Conservation (phyloP, 2,797 vertebrate species). For the Falco rusticolus region DNA sequence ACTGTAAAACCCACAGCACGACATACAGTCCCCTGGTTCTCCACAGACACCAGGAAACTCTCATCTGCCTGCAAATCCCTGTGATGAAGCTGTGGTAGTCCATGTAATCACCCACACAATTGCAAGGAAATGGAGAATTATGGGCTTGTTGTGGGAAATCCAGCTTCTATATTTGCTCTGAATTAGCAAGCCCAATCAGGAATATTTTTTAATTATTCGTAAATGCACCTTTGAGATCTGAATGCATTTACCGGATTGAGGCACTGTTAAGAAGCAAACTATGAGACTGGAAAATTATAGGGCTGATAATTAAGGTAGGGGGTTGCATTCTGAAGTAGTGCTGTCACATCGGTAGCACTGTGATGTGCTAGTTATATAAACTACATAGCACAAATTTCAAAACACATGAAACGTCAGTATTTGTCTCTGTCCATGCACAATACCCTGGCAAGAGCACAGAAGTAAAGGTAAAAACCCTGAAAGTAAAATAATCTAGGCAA, state of each 20-base stretch:
- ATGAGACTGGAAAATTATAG: not conserved
- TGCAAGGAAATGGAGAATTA: not conserved
- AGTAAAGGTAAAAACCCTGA: not conserved
- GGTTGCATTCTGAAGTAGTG: not conserved
- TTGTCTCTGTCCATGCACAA: not conserved
- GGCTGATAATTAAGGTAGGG: not conserved
- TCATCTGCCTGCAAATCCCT: not conserved
- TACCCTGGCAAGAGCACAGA: not conserved
- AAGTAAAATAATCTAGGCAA: not conserved
- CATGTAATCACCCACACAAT: not conserved
- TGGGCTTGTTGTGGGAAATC: not conserved
- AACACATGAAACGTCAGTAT: not conserved
- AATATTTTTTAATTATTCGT: not conserved
- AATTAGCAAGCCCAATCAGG: not conserved
- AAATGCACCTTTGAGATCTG: not conserved
- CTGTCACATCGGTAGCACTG: not conserved
- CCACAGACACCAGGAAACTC: not conserved
- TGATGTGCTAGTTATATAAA: not conserved
- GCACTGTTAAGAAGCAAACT: not conserved
- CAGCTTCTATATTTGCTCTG: not conserved
- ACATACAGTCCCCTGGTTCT: not conserved
- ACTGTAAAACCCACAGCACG: not conserved
- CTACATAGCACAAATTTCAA: not conserved
- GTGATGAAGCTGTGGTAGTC: not conserved
- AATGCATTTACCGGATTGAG: not conserved